These are phyloP conservation scores for Austrofundulus limnaeus DNA, from an alignment of 2,113 vertebrate species.

Conservation along the genomic window DNA sequence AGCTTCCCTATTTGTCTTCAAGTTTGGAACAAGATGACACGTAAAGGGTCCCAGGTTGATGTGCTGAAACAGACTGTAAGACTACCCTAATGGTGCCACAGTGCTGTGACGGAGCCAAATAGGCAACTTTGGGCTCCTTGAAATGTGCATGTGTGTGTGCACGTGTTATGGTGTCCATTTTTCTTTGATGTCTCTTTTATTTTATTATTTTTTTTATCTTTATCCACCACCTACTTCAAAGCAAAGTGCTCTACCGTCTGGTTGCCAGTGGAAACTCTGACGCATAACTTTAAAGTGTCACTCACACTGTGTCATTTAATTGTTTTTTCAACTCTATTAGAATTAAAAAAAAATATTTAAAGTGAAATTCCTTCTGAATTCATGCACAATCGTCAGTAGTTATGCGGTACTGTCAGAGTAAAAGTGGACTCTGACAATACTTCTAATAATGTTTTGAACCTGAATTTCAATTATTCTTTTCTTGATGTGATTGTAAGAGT, in stretches of 20 bases:
- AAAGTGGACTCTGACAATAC: neutral
- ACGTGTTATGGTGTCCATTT: conserved; percentile 5
- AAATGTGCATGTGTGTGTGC: neutral
- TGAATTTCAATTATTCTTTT: neutral
- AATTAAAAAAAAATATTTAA: conserved; percentile 17
- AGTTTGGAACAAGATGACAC: conserved; percentile 12
- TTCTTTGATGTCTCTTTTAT: conserved; percentile 44
- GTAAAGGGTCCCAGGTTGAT: neutral
- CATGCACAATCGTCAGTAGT: conserved; percentile 3
- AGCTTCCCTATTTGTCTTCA: conserved; percentile 1
- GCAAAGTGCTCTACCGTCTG: conserved; percentile 4
- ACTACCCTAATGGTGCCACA: conserved; percentile 4
- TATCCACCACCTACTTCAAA: conserved; percentile 51
- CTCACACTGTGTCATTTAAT: conserved; percentile 28
- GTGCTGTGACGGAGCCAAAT: neutral
- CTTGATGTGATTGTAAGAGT: too few species aligned
- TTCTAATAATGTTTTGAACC: conserved; percentile 1
- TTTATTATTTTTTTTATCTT: conserved; percentile 28
- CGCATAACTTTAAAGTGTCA: conserved; percentile 29
- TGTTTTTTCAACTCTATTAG: conserved; percentile 11
- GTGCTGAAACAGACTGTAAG: conserved; percentile 21
- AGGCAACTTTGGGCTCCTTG: too few species aligned
- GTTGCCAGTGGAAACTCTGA: conserved; percentile 53
- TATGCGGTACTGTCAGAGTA: conserved; percentile 1
- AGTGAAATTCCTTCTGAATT: conserved; percentile 4